Evolutionary conservation across 2,888 invertebrate genomes (phyloP), one percentile per base, ranked within the genome.

Genomic region (Sycophila texana): DNA sequence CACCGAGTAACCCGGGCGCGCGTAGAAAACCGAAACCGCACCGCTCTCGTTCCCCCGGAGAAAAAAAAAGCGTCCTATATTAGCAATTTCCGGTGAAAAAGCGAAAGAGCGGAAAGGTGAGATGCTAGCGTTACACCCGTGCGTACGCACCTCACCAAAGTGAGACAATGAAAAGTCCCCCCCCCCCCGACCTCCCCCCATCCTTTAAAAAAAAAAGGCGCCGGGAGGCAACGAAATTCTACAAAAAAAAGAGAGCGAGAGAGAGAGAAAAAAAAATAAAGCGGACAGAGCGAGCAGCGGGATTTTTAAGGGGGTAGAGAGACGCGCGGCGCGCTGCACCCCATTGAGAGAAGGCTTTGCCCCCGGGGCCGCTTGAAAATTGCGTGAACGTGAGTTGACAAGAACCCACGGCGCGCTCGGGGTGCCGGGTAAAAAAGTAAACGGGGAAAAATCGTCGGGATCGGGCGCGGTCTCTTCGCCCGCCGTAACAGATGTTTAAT

Each of bases 361-460:
- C 61, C 58, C 53, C 71, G 55, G 66, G 66, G 76, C 77, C 71
- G 73, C 78, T 81, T 30, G 82, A 80, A 86, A 86, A 87, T 87
- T 86, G 84, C 84, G 84, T 83, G 82, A 85, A 83, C 86, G 84
- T 87, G 86, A 87, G 86, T 85, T 84, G 83, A 85, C 86, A 83
- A 84, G 86, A 86, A 82, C 67, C 71, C 81, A 71, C 51, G 82
- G 26, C 76, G 80, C 75, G 83, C n/a, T 14, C 20, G 47, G 30
- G 58, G 60, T 58, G 55, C 16, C 66, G 67, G 67, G 20, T 60
- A 30, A 67, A 73, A 63, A 72, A 14, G 7, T 18, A 65, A 73
- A 18, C 70, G 70, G 79, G 74, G 65, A 74, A 78, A 77, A 79
- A 74, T 74, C 74, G 66, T 65, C 47, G 47, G 58, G 53, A 26